Percentiles rank a stretch among this genome's conserved stretches.
These are phyloP conservation scores for Monodelphis domestica DNA, from an alignment of 2,797 vertebrate genomes.

Conservation along the genomic window DNA sequence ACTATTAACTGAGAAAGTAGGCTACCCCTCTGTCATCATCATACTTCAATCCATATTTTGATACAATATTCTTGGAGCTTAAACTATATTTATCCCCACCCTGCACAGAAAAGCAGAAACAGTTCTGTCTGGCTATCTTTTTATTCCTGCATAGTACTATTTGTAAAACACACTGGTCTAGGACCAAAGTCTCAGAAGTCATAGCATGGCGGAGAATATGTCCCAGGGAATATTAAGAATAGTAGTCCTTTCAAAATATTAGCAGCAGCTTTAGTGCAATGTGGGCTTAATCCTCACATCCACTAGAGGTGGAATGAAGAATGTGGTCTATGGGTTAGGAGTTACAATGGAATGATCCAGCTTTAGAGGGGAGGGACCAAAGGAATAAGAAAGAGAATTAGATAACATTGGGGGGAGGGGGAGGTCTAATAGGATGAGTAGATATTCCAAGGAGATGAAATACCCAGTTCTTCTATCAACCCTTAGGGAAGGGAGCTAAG, in stretches of 20 bases:
- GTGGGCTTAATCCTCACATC: neutral
- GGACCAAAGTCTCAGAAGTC: neutral
- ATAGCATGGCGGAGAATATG: slow-evolving; percentile 16
- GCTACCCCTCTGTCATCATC: neutral
- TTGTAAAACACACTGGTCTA: neutral
- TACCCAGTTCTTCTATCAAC: neutral
- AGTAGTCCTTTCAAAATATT: neutral
- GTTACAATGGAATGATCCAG: neutral
- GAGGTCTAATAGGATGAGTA: neutral
- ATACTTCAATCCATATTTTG: neutral
- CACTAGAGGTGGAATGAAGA: neutral
- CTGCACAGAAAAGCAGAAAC: slow-evolving; percentile 9
- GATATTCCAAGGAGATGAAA: neutral
- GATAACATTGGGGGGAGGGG: neutral
- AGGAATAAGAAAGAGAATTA: slow-evolving; percentile 26
- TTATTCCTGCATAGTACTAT: slow-evolving; percentile 63
- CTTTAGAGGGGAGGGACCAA: slow-evolving; percentile 29
- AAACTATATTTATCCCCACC: neutral
- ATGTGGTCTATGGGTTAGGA: neutral
- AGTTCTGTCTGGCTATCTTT: slow-evolving; percentile 41
- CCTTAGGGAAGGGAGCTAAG: neutral
- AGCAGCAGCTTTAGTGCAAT: neutral
- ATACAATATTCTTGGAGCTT: neutral
- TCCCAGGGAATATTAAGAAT: slow-evolving; percentile 22
- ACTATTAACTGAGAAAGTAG: neutral